Percentiles rank a stretch among this genome's conserved stretches.
These are phyloP conservation scores for Dromius quadrimaculatus DNA, from an alignment of 2,888 invertebrate genomes.

Conservation along the genomic window DNA sequence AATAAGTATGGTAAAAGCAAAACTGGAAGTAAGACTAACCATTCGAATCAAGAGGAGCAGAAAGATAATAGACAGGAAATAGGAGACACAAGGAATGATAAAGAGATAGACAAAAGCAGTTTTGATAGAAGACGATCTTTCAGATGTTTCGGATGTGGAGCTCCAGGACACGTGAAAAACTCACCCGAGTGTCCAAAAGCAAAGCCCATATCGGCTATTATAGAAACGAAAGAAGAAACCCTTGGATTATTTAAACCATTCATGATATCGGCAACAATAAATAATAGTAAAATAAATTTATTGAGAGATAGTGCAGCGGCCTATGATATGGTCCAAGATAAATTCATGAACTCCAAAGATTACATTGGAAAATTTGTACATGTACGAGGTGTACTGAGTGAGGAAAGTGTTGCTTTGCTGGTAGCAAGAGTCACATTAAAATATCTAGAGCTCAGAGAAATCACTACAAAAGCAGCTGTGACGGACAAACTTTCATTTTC, in stretches of 20 bases:
- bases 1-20: too few relatives aligned
- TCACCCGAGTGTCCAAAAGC: slow-evolving; percentile 11
- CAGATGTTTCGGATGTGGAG: slow-evolving; percentile 18
- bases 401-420: slow-evolving; percentile 8
- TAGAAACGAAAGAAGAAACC: neutral
- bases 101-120: slow-evolving; percentile 10
- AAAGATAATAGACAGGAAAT: too few relatives aligned
- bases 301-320: slow-evolving; percentile 5
- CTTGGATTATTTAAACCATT: slow-evolving; percentile 5
- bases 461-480: slow-evolving; percentile 6
- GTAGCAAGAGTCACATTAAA: neutral
- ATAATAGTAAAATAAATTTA: neutral
- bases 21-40: too few relatives aligned
- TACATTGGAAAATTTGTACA: slow-evolving; percentile 4
- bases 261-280: neutral
- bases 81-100: neutral
- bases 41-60: too few relatives aligned
- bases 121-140: slow-evolving; percentile 14
- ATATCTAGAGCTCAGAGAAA: neutral
- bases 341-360: neutral
- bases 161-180: neutral
- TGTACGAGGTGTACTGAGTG: neutral
- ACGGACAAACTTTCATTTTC: neutral
- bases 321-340: neutral
- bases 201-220: neutral